Percentiles rank a stretch among this genome's conserved stretches.
Evolutionary conservation across 2,888 invertebrate genomes (phyloP).

Genomic region (Hofmannophila pseudospretella): DNA sequence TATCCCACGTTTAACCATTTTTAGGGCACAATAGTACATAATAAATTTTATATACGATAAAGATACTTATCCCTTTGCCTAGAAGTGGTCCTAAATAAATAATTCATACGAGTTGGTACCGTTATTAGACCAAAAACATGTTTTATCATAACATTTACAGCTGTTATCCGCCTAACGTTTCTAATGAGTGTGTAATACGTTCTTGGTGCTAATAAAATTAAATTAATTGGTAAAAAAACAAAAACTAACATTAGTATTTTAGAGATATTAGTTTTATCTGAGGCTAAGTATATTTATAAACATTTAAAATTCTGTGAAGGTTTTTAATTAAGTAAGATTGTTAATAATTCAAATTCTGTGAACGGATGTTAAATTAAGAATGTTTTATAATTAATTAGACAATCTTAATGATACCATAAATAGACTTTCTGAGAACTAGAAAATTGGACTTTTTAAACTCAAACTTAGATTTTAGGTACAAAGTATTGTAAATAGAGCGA

Average conservation of each 20-base stretch:
- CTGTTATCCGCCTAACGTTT: slow-evolving; percentile 20
- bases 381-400: no score
- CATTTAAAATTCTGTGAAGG: slow-evolving; percentile 6
- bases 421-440: no score
- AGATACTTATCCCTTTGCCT: slow-evolving; percentile 28
- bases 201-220: slow-evolving; percentile 38
- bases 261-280: no score
- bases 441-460: no score
- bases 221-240: slow-evolving; percentile 32
- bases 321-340: no score
- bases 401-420: no score
- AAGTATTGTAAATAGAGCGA: no score
- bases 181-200: slow-evolving; percentile 33
- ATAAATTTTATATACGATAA: slow-evolving; percentile 29
- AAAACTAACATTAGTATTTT: no score
- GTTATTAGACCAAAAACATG: slow-evolving; percentile 32
- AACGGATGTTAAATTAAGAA: no score
- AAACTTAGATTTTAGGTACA: no score
- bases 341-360: no score
- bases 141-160: slow-evolving; percentile 33
- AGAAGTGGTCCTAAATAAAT: slow-evolving; percentile 39
- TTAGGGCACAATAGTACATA: slow-evolving; percentile 54
- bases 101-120: slow-evolving; percentile 34
- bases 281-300: slow-evolving; percentile 7
- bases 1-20: slow-evolving; percentile 43